A percentile compares a stretch with the other conserved stretches of the same genome.
phyloP scores from a whole-genome alignment of 1,140 invertebrate species.

The Pygmarrhopalites habei region DNA sequence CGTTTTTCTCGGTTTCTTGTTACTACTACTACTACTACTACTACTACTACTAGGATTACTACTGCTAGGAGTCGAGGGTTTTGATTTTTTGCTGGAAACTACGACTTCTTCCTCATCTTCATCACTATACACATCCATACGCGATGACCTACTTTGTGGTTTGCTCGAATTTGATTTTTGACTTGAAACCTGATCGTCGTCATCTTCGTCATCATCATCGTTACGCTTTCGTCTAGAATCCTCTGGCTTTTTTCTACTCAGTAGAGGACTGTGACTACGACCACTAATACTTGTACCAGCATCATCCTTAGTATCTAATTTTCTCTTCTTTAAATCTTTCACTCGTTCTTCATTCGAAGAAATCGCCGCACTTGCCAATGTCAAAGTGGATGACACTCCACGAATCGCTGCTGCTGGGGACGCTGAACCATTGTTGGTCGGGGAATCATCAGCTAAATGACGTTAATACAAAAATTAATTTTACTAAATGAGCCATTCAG shows the following conservation, averaged over 20 bases:
- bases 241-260: background rate
- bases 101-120: too few species aligned
- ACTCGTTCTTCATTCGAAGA: background rate
- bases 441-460: background rate
- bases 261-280: background rate
- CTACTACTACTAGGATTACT: too few species aligned
- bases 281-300: background rate
- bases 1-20: slow-evolving; percentile 21
- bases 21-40: too few species aligned
- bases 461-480: too few species aligned
- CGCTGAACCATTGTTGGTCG: too few species aligned
- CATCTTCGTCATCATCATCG: too few species aligned
- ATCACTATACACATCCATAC: too few species aligned
- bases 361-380: slow-evolving; percentile 5
- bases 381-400: slow-evolving; percentile 24
- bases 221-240: too few species aligned
- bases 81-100: too few species aligned
- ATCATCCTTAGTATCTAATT: background rate
- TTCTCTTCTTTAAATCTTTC: slow-evolving; percentile 1
- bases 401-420: slow-evolving; percentile 32
- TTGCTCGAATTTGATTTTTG: slow-evolving; percentile 9
- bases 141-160: slow-evolving; percentile 10
- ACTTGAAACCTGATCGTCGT: slow-evolving; percentile 8
- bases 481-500: too few species aligned
- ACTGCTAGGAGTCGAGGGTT: too few species aligned